Percentiles rank a stretch among this genome's conserved stretches.
phyloP scores from a whole-genome alignment of 2,888 invertebrate genomes.

The Matsumyia berberina region DNA sequence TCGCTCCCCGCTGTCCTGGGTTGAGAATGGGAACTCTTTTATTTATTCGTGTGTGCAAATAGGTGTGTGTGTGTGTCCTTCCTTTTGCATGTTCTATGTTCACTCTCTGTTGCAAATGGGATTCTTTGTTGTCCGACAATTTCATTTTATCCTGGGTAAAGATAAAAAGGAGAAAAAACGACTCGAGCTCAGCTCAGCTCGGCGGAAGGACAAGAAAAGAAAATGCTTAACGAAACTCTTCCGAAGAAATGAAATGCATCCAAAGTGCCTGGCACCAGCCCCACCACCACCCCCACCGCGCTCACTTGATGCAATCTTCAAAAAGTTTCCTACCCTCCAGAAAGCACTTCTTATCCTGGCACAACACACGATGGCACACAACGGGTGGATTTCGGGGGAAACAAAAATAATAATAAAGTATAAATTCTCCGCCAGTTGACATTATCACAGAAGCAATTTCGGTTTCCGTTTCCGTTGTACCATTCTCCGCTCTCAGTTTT shows the following conservation, averaged over 20 bases:
- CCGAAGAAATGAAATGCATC: slow-evolving; percentile 45
- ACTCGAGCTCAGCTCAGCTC: not conserved
- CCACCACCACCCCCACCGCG: not conserved
- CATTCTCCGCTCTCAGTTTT: slow-evolving; percentile 21
- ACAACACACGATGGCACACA: not conserved
- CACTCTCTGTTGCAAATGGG: slow-evolving; percentile 53
- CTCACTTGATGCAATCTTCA: slow-evolving; percentile 21
- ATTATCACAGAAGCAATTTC: slow-evolving; percentile 75
- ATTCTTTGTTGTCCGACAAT: slow-evolving; percentile 71
- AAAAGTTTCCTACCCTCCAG: slow-evolving; percentile 17
- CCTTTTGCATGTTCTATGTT: slow-evolving; percentile 24
- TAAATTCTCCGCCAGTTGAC: slow-evolving; percentile 73
- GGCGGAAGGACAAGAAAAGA: slow-evolving; percentile 31
- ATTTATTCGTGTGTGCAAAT: slow-evolving; percentile 20
- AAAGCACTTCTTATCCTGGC: slow-evolving; percentile 43
- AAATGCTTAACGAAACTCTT: slow-evolving; percentile 29
- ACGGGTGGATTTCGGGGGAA: slow-evolving; percentile 13
- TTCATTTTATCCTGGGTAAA: slow-evolving; percentile 57
- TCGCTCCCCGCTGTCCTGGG: not conserved
- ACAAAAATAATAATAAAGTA: slow-evolving; percentile 75
- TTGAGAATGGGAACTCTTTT: slow-evolving; percentile 23
- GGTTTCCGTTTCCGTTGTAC: slow-evolving; percentile 73
- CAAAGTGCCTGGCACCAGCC: slow-evolving; percentile 3
- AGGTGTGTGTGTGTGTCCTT: slow-evolving; percentile 9
- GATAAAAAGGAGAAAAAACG: slow-evolving; percentile 39